Evolutionary conservation across 2,888 invertebrate genomes (phyloP).

Genomic region (Ophion obscuratus): DNA sequence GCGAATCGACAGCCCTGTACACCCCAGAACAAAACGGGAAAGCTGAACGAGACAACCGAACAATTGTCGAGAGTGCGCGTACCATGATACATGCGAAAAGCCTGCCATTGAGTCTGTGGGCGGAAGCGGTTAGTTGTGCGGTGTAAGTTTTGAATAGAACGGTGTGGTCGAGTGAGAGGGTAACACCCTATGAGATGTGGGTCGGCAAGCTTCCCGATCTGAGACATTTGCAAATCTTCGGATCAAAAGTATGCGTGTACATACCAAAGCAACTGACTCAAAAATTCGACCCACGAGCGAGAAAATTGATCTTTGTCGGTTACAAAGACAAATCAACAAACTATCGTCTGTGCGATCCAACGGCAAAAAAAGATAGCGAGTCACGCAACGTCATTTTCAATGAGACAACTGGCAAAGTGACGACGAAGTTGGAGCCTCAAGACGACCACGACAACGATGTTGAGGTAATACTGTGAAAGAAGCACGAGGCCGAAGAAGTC

Average conservation of each 20-base stretch:
- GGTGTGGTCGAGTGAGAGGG: not conserved
- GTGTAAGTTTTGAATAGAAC: not conserved
- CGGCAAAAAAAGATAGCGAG: conserved; percentile 20
- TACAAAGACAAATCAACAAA: conserved; percentile 42
- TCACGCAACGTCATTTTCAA: conserved; percentile 55
- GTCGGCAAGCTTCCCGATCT: conserved; percentile 54
- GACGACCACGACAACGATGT: not conserved
- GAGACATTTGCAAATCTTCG: conserved; percentile 23
- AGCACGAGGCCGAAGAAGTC: too few relatives aligned
- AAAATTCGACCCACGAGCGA: conserved; percentile 44
- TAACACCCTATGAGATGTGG: conserved; percentile 48
- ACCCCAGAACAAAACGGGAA: conserved; percentile 26
- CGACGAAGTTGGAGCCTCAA: not conserved
- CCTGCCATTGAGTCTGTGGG: not conserved
- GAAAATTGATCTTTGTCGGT: conserved; percentile 59
- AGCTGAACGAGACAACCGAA: not conserved
- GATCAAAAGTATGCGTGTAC: conserved; percentile 28
- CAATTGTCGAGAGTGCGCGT: too few relatives aligned
- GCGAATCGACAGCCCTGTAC: conserved; percentile 52
- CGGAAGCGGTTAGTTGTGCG: too few relatives aligned
- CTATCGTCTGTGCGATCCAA: conserved; percentile 45
- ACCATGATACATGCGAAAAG: conserved; percentile 64
- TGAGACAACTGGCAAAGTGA: not conserved
- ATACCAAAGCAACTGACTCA: conserved; percentile 30
- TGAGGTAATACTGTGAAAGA: too few relatives aligned